These are phyloP conservation scores for Tanypteryx hageni DNA, from an alignment of 2,888 invertebrate species.

Conservation along the genomic window DNA sequence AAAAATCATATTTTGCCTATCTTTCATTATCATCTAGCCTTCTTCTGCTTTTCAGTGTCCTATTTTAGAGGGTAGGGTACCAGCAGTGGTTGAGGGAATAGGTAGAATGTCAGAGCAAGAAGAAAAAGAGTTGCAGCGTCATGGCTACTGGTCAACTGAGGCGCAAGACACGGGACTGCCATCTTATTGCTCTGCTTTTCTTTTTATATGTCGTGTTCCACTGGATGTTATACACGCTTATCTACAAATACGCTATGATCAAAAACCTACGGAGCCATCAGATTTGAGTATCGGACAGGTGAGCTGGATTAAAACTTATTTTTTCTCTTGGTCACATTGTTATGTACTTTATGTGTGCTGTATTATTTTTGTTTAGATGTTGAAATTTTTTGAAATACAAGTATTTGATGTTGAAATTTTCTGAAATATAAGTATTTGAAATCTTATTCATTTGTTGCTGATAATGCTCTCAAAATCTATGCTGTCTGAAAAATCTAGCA, in stretches of 20 bases:
- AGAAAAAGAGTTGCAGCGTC: conserved; percentile 79
- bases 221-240: conserved; percentile 96
- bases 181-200: conserved; percentile 88
- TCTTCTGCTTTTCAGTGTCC: conserved; percentile 35
- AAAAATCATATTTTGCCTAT: no score
- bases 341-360: background rate
- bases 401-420: background rate
- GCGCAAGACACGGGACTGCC: conserved; percentile 87
- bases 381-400: background rate
- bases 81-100: conserved; percentile 34
- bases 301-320: conserved; percentile 69
- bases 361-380: background rate
- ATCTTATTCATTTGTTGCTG: background rate
- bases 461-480: background rate
- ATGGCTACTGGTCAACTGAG: conserved; percentile 88
- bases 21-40: no score
- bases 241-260: conserved; percentile 89
- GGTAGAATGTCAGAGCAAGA: conserved; percentile 71
- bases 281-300: conserved; percentile 91
- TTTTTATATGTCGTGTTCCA: conserved; percentile 90
- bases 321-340: background rate
- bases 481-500: no score
- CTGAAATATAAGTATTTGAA: background rate
- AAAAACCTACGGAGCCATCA: conserved; percentile 89
- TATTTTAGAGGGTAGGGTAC: conserved; percentile 4